Evolutionary conservation across 2,888 invertebrate species (phyloP).

Genomic region (Calliphora vomitoria): DNA sequence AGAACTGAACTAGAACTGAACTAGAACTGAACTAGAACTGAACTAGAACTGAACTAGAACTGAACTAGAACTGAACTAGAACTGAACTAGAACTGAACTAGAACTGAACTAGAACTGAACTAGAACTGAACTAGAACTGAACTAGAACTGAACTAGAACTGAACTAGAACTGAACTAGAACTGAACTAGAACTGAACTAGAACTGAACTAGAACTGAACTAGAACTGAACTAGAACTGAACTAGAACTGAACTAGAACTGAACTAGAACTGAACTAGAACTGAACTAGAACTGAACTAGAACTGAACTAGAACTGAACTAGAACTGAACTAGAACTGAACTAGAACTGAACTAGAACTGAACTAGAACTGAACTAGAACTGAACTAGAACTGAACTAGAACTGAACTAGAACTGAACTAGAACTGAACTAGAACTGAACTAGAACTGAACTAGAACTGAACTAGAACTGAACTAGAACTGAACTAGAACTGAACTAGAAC

Average conservation of each 20-base stretch:
- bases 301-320: background rate
- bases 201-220: background rate
- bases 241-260: background rate
- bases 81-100: background rate
- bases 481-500: background rate
- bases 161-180: background rate
- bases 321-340: background rate
- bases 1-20: background rate
- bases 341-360: background rate
- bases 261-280: background rate
- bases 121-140: background rate
- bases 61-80: background rate
- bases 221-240: background rate
- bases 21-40: background rate
- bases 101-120: background rate
- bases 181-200: background rate
- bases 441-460: background rate
- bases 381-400: slow-evolving; percentile 1
- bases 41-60: background rate
- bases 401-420: slow-evolving; percentile 1
- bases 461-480: background rate
- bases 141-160: background rate
- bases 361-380: background rate
- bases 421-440: background rate
- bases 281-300: background rate